Evolutionary conservation across 2,113 vertebrate species (phyloP).

Genomic region (Oreochromis aureus): DNA sequence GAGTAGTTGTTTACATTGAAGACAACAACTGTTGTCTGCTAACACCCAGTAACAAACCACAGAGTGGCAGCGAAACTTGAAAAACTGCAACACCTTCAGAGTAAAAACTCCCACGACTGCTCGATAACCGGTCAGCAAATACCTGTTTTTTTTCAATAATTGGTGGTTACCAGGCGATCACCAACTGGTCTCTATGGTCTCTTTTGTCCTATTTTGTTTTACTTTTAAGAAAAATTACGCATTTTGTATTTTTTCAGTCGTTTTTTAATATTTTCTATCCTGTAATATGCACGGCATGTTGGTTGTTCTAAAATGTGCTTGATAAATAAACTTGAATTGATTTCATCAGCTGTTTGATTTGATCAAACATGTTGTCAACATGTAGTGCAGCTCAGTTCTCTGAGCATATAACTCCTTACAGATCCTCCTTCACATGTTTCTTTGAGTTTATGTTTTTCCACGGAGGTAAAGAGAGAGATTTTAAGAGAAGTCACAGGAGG

Average conservation of each 20-base stretch:
- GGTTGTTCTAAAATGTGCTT: neutral
- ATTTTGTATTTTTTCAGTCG: accelerated
- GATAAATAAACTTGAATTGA: neutral
- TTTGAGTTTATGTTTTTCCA: neutral
- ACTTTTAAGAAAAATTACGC: neutral
- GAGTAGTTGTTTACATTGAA: neutral
- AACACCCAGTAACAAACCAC: neutral
- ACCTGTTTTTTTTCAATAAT: neutral
- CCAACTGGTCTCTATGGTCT: neutral
- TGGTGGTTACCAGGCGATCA: neutral
- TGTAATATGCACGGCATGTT: neutral
- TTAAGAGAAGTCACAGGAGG: neutral
- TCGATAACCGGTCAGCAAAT: neutral
- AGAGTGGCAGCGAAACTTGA: neutral
- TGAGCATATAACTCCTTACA: neutral
- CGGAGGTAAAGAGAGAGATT: neutral
- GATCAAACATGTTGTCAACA: neutral
- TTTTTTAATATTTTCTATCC: neutral
- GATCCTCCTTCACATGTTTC: neutral
- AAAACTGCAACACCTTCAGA: neutral
- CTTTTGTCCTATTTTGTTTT: neutral
- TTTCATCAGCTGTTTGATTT: neutral
- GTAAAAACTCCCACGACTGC: neutral
- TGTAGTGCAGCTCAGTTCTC: neutral
- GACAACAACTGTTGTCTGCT: neutral